Evolutionary conservation across 2,797 vertebrate species (phyloP).

Genomic region (Scyliorhinus canicula): DNA sequence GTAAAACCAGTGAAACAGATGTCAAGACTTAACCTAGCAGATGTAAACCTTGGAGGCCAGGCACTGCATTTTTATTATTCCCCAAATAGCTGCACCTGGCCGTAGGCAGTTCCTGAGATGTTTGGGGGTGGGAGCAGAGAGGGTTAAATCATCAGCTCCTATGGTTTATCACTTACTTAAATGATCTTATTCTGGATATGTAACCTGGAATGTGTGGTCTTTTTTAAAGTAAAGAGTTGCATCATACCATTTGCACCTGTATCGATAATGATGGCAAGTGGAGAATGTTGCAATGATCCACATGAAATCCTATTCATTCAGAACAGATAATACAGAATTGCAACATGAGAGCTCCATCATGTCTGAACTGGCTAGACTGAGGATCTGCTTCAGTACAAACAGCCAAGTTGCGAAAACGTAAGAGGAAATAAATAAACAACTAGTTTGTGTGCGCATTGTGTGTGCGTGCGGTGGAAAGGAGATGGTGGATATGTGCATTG

Average conservation of each 20-base stretch:
- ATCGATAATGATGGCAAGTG: not conserved
- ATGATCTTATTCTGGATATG: not conserved
- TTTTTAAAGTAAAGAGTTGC: not conserved
- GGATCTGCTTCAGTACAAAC: not conserved
- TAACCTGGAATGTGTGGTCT: not conserved
- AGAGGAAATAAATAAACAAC: not conserved
- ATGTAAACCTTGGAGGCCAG: constrained; percentile 4
- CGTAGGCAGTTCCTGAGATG: not conserved
- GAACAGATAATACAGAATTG: not conserved
- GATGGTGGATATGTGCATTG: not conserved
- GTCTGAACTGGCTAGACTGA: not conserved
- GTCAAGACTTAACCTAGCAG: constrained; percentile 31
- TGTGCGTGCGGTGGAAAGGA: not conserved
- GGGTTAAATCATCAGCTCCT: not conserved
- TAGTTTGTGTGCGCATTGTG: not conserved
- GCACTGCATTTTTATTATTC: constrained; percentile 22
- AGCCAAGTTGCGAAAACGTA: not conserved
- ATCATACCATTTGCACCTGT: not conserved
- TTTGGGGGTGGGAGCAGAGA: too few species aligned
- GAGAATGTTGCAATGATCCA: not conserved
- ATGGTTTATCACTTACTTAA: constrained; percentile 22
- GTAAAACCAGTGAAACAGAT: constrained; percentile 25
- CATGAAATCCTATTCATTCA: not conserved
- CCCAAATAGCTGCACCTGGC: not conserved
- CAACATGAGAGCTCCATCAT: not conserved